phyloP scores from a whole-genome alignment of 2,888 invertebrate species.

The Zygaena filipendulae region DNA sequence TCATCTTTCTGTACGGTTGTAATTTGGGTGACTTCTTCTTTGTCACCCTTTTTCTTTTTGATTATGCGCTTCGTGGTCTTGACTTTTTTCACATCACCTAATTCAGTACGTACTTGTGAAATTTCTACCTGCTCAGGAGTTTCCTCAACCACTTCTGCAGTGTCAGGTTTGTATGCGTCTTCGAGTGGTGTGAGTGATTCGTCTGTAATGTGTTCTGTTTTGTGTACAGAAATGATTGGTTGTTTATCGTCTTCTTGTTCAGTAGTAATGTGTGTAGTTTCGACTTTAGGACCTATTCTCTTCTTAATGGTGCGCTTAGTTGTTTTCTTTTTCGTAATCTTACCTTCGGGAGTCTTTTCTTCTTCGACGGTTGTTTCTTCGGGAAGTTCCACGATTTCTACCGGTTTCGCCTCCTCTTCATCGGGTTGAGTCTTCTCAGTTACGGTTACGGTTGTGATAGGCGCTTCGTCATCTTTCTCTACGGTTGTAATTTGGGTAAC shows the following conservation, averaged over 20 bases:
- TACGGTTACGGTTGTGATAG: conserved; percentile 16
- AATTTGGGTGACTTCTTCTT: conserved; percentile 23
- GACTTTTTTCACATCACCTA: conserved; percentile 17
- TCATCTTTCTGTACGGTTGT: conserved; percentile 18
- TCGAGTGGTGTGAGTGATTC: too few relatives aligned
- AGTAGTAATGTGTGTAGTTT: too few relatives aligned
- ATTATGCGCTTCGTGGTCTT: conserved; percentile 24
- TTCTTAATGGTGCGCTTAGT: too few relatives aligned
- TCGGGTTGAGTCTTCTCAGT: conserved; percentile 34
- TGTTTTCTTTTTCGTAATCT: conserved; percentile 18
- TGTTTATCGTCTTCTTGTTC: too few relatives aligned
- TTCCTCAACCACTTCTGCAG: too few relatives aligned
- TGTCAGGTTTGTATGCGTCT: too few relatives aligned
- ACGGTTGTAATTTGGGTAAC: conserved; percentile 17
- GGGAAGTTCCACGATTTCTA: conserved; percentile 40
- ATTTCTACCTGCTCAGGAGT: conserved; percentile 22
- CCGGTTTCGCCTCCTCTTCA: conserved; percentile 30
- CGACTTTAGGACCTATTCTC: too few relatives aligned
- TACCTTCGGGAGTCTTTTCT: conserved; percentile 13
- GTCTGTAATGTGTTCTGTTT: too few relatives aligned
- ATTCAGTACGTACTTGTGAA: conserved; percentile 20
- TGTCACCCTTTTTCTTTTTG: conserved; percentile 23
- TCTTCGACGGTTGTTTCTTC: conserved; percentile 21
- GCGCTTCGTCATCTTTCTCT: conserved; percentile 23
- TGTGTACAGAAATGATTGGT: too few relatives aligned